Conservation (phyloP, 2,888 invertebrate species). For the Cinara cedri region DNA sequence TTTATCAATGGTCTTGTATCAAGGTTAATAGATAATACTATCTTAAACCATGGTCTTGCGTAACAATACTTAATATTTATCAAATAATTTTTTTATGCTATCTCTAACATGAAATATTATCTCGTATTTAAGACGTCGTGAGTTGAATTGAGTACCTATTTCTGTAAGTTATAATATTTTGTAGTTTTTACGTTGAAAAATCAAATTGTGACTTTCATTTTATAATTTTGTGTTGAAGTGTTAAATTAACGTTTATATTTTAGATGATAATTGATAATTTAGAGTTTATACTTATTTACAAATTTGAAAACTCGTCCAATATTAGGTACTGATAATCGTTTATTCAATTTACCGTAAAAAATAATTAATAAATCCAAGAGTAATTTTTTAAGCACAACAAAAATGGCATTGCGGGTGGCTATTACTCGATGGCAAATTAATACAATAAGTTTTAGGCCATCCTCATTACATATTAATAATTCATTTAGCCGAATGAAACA, state of each 20-base stretch:
- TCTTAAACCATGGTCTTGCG: too few species aligned
- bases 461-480: slow-evolving; percentile 3
- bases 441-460: neutral
- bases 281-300: neutral
- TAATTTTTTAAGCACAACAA: neutral
- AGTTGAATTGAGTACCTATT: too few species aligned
- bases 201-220: too few species aligned
- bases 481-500: slow-evolving; percentile 34
- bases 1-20: too few species aligned
- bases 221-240: too few species aligned
- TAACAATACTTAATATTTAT: too few species aligned
- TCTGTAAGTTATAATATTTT: too few species aligned
- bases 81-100: too few species aligned
- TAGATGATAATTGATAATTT: neutral
- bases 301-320: neutral
- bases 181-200: too few species aligned
- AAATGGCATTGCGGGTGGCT: slow-evolving; percentile 39
- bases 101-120: too few species aligned
- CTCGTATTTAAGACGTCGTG: too few species aligned
- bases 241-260: neutral
- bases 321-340: neutral
- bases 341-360: neutral
- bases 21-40: too few species aligned
- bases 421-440: neutral
- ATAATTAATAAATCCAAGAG: neutral